These are phyloP conservation scores for Pyrocoelia pectoralis DNA, from an alignment of 2,888 invertebrate genomes.

Conservation along the genomic window DNA sequence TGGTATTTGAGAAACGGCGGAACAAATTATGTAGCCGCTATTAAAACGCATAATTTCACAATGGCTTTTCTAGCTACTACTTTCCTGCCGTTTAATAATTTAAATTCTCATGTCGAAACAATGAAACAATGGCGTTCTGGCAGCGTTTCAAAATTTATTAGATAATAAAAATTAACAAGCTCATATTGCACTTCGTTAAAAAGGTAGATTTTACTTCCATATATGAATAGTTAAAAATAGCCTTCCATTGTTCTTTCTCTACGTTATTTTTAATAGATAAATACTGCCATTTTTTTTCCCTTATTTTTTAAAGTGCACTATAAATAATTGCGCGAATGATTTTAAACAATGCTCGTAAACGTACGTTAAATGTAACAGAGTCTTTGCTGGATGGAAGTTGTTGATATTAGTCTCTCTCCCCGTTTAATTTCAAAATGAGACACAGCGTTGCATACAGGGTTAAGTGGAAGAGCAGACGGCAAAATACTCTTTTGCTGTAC, in stretches of 20 bases:
- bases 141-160: slow-evolving; percentile 37
- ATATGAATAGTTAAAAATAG: slow-evolving; percentile 18
- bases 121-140: slow-evolving; percentile 28
- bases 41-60: slow-evolving; percentile 18
- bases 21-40: slow-evolving; percentile 29
- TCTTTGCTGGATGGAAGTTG: no score
- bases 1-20: slow-evolving; percentile 28
- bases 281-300: no score
- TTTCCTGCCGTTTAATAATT: slow-evolving; percentile 30
- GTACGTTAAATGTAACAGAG: no score
- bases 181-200: slow-evolving; percentile 36
- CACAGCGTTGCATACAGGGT: no score
- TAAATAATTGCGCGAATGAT: no score
- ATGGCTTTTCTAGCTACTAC: slow-evolving; percentile 20
- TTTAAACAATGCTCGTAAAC: no score
- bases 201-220: slow-evolving; percentile 8
- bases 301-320: no score
- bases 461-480: no score
- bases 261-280: slow-evolving; percentile 10
- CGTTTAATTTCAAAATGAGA: no score
- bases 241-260: slow-evolving; percentile 27
- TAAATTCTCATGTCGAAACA: slow-evolving; percentile 26
- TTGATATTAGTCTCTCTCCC: no score
- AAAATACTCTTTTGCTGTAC: no score
- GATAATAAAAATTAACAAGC: slow-evolving; percentile 39